Conservation (phyloP, 2,888 invertebrate species). For the Drosophila formosana region DNA sequence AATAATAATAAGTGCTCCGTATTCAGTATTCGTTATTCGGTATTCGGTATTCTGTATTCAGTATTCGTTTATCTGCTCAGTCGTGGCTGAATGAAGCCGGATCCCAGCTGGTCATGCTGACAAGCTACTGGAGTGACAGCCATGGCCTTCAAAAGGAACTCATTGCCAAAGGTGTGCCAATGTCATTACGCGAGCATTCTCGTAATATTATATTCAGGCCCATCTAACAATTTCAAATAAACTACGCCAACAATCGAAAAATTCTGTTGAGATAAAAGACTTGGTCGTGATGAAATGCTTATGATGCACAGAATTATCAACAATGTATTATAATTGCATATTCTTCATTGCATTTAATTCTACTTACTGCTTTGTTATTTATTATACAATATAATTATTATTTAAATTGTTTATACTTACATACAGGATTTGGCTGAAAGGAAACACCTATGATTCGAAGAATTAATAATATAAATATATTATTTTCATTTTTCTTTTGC, state of each 20-base stretch:
- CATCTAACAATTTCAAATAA: constrained; percentile 6
- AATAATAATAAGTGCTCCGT: constrained; percentile 72
- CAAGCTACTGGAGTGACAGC: constrained; percentile 23
- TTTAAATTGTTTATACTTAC: background rate
- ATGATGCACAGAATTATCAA: background rate
- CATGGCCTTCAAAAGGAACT: constrained; percentile 12
- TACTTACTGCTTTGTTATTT: too few species aligned
- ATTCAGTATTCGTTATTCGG: constrained; percentile 34
- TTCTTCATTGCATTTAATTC: too few species aligned
- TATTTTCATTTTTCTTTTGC: too few species aligned
- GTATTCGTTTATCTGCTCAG: constrained; percentile 70
- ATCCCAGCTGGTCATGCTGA: constrained; percentile 51
- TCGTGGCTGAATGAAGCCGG: constrained; percentile 72
- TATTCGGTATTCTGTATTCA: constrained; percentile 37
- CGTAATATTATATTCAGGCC: background rate
- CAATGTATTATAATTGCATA: too few species aligned
- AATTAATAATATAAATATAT: background rate
- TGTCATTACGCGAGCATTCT: background rate
- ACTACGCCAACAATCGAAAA: background rate
- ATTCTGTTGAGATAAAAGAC: background rate
- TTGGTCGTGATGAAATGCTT: background rate
- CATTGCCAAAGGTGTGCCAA: constrained; percentile 25
- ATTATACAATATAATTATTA: too few species aligned
- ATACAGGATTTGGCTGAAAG: background rate
- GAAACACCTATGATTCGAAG: background rate